These are phyloP conservation scores for Austrolebias charrua DNA, from an alignment of 2,797 vertebrate genomes.

Conservation along the genomic window DNA sequence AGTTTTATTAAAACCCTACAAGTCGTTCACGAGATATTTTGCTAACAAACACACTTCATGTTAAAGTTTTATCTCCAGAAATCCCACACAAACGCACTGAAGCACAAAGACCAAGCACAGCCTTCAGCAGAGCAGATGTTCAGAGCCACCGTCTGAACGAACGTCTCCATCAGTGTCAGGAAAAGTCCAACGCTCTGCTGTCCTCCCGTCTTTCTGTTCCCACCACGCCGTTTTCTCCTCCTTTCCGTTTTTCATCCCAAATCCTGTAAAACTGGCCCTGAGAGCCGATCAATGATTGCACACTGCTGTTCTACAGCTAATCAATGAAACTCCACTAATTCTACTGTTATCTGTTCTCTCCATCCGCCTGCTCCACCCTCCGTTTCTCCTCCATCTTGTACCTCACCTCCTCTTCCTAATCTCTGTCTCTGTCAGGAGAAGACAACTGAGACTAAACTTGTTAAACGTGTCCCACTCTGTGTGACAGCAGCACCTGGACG, in stretches of 20 bases:
- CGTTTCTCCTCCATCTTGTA: constrained; percentile 14
- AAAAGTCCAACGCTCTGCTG: neutral
- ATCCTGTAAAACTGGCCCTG: constrained; percentile 72
- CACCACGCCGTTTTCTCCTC: neutral
- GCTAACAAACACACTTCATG: neutral
- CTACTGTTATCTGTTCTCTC: constrained; percentile 70
- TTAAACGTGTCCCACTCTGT: too few species aligned
- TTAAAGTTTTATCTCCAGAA: neutral
- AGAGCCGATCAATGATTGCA: constrained; percentile 68
- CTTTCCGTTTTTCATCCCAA: constrained; percentile 51
- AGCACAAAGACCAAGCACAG: neutral
- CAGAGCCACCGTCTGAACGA: neutral
- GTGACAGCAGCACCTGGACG: too few species aligned
- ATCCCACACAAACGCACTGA: too few species aligned
- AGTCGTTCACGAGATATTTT: neutral
- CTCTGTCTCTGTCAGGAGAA: neutral
- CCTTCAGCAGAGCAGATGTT: neutral
- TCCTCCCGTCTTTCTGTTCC: constrained; percentile 10
- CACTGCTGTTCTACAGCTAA: constrained; percentile 69
- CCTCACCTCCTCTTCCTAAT: constrained; percentile 12
- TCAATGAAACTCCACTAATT: constrained; percentile 72
- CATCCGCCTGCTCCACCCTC: constrained; percentile 51
- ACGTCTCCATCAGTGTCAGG: neutral
- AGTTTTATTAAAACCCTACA: too few species aligned
- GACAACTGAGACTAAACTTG: neutral